Evolutionary conservation across 2,113 vertebrate genomes (phyloP).

Genomic region (Saccopteryx bilineata): DNA sequence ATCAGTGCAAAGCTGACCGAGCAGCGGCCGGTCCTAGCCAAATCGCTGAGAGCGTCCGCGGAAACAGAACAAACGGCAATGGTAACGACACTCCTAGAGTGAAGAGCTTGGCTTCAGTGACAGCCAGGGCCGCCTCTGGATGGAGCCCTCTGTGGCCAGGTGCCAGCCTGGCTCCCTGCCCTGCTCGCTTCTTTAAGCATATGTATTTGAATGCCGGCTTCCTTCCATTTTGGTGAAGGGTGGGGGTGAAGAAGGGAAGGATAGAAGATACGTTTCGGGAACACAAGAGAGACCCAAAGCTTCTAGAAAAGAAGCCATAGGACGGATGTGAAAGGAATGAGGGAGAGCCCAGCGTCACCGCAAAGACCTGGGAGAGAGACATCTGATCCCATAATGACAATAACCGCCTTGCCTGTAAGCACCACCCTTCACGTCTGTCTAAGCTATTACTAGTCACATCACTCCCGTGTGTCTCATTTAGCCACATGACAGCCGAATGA

Average conservation of each 20-base stretch:
- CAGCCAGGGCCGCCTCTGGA: not conserved
- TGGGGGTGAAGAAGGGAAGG: not conserved
- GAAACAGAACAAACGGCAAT: not conserved
- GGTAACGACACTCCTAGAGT: accelerated
- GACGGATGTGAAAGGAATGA: not conserved
- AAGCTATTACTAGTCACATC: accelerated
- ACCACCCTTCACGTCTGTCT: accelerated
- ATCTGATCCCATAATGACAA: not conserved
- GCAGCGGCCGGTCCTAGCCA: not conserved
- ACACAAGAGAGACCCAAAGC: not conserved
- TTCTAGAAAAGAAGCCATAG: not conserved
- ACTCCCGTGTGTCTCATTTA: not conserved
- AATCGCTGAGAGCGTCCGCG: not conserved
- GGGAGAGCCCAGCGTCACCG: accelerated
- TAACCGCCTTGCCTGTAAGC: not conserved
- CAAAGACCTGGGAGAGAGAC: not conserved
- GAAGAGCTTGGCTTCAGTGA: not conserved
- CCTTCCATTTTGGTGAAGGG: not conserved
- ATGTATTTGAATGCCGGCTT: not conserved
- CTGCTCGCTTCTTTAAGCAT: not conserved
- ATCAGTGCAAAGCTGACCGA: not conserved
- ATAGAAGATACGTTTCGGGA: not conserved
- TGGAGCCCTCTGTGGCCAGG: too few species aligned
- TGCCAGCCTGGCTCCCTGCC: not conserved
- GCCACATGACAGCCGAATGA: not conserved